Percentiles rank a stretch among this genome's conserved stretches.
Conservation (phyloP, 2,797 vertebrate genomes). For the Protosalanx chinensis region DNA sequence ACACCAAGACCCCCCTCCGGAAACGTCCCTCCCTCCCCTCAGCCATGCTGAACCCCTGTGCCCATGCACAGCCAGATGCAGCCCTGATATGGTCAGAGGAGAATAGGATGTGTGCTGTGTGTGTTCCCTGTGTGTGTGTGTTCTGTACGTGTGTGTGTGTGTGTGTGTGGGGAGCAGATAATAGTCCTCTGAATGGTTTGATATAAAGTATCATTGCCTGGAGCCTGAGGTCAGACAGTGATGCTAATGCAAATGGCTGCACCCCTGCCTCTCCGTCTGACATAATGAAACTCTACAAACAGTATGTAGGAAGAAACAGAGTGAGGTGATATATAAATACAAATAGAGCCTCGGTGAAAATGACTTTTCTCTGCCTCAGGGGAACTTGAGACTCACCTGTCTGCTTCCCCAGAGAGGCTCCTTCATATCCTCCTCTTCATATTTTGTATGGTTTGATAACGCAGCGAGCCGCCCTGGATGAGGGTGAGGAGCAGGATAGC, state of each 20-base stretch:
- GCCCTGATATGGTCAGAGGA: constrained; percentile 86
- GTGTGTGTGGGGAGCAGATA: constrained; percentile 78
- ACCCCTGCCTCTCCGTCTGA: constrained; percentile 74
- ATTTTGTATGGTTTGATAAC: constrained; percentile 73
- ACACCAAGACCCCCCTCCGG: constrained; percentile 81
- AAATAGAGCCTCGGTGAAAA: constrained; percentile 79
- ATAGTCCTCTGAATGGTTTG: constrained; percentile 91
- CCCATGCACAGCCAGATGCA: constrained; percentile 85
- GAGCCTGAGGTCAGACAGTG: constrained; percentile 90
- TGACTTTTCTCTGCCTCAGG: constrained; percentile 81
- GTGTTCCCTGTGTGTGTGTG: constrained; percentile 62
- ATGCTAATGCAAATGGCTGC: constrained; percentile 80
- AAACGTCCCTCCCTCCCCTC: constrained; percentile 70
- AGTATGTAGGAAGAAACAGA: constrained; percentile 79
- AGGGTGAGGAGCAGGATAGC: constrained; percentile 64
- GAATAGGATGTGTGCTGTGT: constrained; percentile 72
- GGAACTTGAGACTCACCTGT: constrained; percentile 74
- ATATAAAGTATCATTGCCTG: constrained; percentile 89
- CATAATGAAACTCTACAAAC: constrained; percentile 82
- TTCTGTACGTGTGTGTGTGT: constrained; percentile 54
- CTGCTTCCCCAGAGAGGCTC: constrained; percentile 57
- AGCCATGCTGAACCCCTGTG: constrained; percentile 73
- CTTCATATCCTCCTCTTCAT: constrained; percentile 68
- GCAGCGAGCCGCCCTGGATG: constrained; percentile 67
- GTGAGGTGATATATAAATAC: constrained; percentile 78